Conservation (phyloP, 2,797 vertebrate species). For the Myripristis jacobus region DNA sequence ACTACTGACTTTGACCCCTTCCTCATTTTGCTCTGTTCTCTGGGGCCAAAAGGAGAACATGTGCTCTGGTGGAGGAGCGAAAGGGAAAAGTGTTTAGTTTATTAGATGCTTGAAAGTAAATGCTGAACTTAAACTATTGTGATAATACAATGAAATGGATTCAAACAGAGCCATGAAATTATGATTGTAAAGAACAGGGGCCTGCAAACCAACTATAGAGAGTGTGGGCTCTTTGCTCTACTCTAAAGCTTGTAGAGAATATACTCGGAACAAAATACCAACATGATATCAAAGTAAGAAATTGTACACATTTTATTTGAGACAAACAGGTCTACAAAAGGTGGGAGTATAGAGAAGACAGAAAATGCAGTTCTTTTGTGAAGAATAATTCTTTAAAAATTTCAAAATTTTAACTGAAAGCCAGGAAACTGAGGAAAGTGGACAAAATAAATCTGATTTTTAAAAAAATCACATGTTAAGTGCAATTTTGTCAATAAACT, state of each 20-base stretch:
- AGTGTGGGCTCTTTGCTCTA: constrained; percentile 21
- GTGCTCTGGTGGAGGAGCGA: constrained; percentile 49
- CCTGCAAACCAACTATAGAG: constrained; percentile 12
- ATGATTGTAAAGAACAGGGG: constrained; percentile 20
- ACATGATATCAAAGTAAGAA: neutral
- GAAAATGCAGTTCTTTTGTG: no score
- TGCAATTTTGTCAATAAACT: constrained; percentile 92
- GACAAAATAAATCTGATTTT: neutral
- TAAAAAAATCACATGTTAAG: constrained; percentile 68
- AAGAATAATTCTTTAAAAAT: no score
- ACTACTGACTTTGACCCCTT: constrained; percentile 61
- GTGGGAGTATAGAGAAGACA: no score
- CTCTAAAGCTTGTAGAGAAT: constrained; percentile 34
- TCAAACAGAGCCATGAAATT: constrained; percentile 10
- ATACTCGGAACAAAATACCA: neutral
- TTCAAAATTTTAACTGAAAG: neutral
- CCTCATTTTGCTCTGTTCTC: constrained; percentile 47
- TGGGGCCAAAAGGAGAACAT: constrained; percentile 56
- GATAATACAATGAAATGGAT: constrained; percentile 32
- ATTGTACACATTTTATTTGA: constrained; percentile 6
- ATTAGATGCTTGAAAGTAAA: constrained; percentile 52
- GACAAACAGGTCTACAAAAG: neutral
- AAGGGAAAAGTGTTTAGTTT: constrained; percentile 20
- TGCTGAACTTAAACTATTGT: constrained; percentile 33
- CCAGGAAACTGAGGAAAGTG: neutral